Evolutionary conservation across 2,888 invertebrate species (phyloP), one percentile per base, ranked within the genome.

Genomic region (Chloromyia formosa): DNA sequence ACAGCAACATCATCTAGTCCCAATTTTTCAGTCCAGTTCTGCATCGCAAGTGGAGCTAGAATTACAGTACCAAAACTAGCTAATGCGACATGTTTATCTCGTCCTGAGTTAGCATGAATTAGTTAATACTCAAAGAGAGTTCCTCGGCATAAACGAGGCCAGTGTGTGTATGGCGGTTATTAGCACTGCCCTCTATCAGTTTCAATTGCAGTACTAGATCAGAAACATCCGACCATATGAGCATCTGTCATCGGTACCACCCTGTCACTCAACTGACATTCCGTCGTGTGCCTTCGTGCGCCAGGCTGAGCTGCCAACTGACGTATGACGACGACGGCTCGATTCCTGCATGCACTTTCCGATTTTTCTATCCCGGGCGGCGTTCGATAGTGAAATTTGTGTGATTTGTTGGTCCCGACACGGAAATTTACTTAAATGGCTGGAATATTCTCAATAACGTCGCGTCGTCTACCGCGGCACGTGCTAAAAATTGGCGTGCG

Each of bases 361-460:
- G 35, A 60, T 69, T 56, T 23, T 49, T 73, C 61, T 58, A 61
- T 7, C 27, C 73, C 27, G 27, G 45, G 62, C 64, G 62, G 74
- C 64, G 64, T 53, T 64, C 35, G 53, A 74, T 14, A 60, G 73
- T 61, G 60, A 61, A 61, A 49, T 18, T 74, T 54, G 64, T 40
- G 53, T 64, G 49, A 53, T 7, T 62, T 54, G 27, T n/a, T n/a
- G 53, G 5, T 53, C 27, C 35, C 20, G 12, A 14, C 22, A 54
- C 45, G 2, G 40, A 62, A 74, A 74, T 74, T 40, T 35, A 27
- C 22, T 10, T 27, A 56, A 61, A 87, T 87, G 87, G 85, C 87
- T 81, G 86, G 86, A 77, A 83, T 88, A 83, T 83, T 88, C 78
- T 85, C 85, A 74, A 81, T 87, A 80, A 84, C 86, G 78, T 83